Evolutionary conservation across 2,113 vertebrate genomes (phyloP), one percentile per base, ranked within the genome.

Genomic region (Sardina pilchardus): DNA sequence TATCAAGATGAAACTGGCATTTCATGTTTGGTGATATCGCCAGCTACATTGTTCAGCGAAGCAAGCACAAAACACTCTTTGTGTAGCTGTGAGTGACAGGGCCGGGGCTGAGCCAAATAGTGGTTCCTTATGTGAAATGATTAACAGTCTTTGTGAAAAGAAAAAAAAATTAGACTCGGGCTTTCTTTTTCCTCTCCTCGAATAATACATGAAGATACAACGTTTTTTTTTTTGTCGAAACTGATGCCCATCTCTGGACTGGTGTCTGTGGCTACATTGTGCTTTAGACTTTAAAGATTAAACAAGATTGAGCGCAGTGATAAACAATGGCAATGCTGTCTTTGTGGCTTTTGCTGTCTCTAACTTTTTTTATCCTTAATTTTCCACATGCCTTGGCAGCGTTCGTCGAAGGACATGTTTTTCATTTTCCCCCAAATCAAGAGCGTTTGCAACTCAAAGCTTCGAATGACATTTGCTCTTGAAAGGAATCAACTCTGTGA

Each of bases 341-440:
- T 56, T 26, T 63, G 59, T 26, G 59, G 59, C 59, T 63, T 63
- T 63, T 12, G 30, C 42, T 30, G 67, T 48, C 0, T 26, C 63
- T 59, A 67, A 78, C 78, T 24, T 44, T 75, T 81, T 59, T 87
- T 43, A 83, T 71, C 63, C 4, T 88, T 81, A 48, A 86, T 17
- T 39, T 83, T 86, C 71, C 26, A 24, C 1, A 30, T 26, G 34
- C 88, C 63, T 84, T 85, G 80, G 85, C 82, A 86, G 34, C 50
- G 80, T 19, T 67, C 53, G 30, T 81, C 59, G 21, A 21, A 85
- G n/a, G 81, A 34, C 4, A 56, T 88, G 56, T 85, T 88, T 89
- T 87, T 67, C 39, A 87, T 89, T 84, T 85, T 81, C 44, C 21
- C 39, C 24, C 21, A 59, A 59, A 59, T 59, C 56, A 59, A 59